Base-by-base conservation (phyloP, 2,888 invertebrate species). In the Chrysotoxum bicinctum region DNA sequence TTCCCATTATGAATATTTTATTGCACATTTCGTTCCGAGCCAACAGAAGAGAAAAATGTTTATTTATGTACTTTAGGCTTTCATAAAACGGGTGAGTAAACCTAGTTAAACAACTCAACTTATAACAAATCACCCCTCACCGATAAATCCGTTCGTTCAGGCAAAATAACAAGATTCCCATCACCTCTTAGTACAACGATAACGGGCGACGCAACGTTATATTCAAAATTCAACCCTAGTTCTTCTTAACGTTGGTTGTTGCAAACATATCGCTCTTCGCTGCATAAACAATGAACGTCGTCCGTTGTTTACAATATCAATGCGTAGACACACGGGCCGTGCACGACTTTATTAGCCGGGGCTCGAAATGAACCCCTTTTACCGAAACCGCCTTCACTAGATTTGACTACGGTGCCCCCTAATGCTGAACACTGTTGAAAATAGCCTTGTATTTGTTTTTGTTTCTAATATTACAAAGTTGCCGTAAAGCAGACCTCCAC, bases 51-150 rank as follows among this genome's bases (percentile, higher is more conserved):
- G 56, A 58, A 69, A 73, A 56, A 21, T 81, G 76, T 81, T 81
- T 85, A 37, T 62, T 30, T 23, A 69, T 69, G 72, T 80, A 85
- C 84, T 72, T 72, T 72, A 66, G 60, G 56, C 56, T 68, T 56
- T 81, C 81, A 85, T 85, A 85, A 85, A 85, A 85, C 81, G 85
- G 85, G 81, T 85, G 85, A 85, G 73, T 81, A 81, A 85, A 85
- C 76, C 81, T 81, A 81, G 81, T 85, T 85, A 81, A 85, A 85
- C 85, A 85, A 85, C 72, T 81, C 81, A 85, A 76, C 85, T 81
- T 77, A 73, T 40, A 62, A 54, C 56, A 76, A 64, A 81, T 68
- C 85, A 81, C 72, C 85, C 85, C 69, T 73, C 60, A 64, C 48
- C 66, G 30, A 64, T 32, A 66, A 77, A 73, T 62, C 45, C 76